Conservation (phyloP, 2,113 vertebrate genomes). For the Diglossa brunneiventris region DNA sequence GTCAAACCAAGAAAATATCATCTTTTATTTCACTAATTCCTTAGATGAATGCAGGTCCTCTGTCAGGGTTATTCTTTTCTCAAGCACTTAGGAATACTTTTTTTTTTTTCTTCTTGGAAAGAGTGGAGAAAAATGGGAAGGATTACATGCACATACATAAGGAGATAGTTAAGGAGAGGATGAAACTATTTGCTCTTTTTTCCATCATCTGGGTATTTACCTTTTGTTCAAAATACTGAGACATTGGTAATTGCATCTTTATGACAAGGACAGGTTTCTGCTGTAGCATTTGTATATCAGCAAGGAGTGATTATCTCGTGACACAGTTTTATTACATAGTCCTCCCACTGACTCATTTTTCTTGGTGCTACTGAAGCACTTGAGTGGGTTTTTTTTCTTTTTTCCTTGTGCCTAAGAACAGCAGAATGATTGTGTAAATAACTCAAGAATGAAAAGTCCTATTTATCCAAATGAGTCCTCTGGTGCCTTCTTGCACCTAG, state of each 20-base stretch:
- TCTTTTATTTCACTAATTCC: background rate
- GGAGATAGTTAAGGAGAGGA: background rate
- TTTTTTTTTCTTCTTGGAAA: background rate
- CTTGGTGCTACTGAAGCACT: background rate
- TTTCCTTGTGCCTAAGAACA: background rate
- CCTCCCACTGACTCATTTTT: background rate
- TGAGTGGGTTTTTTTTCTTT: background rate
- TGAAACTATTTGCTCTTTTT: background rate
- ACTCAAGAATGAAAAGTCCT: background rate
- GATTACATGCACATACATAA: fast-evolving
- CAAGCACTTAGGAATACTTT: background rate
- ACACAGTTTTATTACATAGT: background rate
- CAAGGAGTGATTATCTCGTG: background rate
- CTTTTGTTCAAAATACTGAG: background rate
- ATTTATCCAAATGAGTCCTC: background rate
- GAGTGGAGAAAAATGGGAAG: background rate
- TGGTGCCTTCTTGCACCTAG: background rate
- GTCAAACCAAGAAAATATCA: background rate
- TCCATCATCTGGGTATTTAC: background rate
- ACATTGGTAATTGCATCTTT: background rate
- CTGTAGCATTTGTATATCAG: background rate
- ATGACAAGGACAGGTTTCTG: background rate
- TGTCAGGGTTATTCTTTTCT: background rate
- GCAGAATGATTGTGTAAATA: background rate
- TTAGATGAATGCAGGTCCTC: background rate